phyloP scores from a whole-genome alignment of 2,888 invertebrate species.

The Eurytoma californica region DNA sequence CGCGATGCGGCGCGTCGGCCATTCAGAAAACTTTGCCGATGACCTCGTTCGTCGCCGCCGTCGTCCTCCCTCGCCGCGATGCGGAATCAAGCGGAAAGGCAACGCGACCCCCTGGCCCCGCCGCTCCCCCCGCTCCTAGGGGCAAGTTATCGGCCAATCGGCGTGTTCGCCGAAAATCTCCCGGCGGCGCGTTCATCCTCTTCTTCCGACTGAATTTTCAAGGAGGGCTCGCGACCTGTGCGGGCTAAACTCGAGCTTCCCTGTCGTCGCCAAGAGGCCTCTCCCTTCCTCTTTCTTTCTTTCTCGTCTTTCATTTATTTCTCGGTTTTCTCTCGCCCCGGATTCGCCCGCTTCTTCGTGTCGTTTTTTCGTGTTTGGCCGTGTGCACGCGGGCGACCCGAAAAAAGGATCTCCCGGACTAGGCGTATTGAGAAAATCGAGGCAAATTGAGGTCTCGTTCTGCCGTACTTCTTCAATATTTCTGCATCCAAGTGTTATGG shows the following conservation, averaged over 20 bases:
- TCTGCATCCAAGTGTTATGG: neutral
- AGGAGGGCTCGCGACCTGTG: neutral
- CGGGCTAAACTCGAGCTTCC: neutral
- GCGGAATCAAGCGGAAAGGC: conserved; percentile 37
- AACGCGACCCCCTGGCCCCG: neutral
- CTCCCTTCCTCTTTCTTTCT: no score
- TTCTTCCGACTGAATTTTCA: conserved; percentile 40
- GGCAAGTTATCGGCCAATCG: conserved; percentile 48
- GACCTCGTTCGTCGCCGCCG: conserved; percentile 42
- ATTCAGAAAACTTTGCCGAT: conserved; percentile 53
- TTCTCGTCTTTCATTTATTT: conserved; percentile 21
- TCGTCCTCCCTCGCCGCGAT: conserved; percentile 4
- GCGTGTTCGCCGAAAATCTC: conserved; percentile 35
- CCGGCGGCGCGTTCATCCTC: conserved; percentile 1
- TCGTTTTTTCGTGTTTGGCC: neutral
- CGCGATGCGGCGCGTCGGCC: conserved; percentile 28
- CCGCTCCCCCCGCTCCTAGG: neutral
- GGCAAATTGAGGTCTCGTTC: conserved; percentile 8
- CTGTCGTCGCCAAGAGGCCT: conserved; percentile 7
- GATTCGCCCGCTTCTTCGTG: neutral
- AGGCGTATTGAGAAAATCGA: neutral
- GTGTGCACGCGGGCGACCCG: neutral
- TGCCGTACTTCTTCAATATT: neutral
- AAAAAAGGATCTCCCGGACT: no score
- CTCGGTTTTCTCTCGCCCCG: neutral